Conservation (phyloP, 2,113 vertebrate genomes). For the Peromyscus leucopus region DNA sequence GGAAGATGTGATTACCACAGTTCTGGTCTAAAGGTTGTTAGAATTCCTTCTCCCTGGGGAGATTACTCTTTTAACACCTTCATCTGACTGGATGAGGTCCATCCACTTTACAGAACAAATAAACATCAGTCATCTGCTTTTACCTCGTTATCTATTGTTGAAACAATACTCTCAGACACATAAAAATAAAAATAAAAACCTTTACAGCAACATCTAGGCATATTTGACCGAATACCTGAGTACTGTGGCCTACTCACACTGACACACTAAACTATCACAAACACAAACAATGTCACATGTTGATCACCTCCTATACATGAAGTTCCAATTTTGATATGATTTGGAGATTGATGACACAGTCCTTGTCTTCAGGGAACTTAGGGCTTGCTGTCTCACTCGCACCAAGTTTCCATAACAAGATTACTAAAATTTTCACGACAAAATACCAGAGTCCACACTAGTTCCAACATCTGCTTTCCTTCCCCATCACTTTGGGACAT, state of each 20-base stretch:
- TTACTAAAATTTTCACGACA: constrained; percentile 29
- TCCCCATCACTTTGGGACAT: not conserved
- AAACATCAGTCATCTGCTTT: not conserved
- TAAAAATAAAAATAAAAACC: not conserved
- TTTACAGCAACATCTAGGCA: not conserved
- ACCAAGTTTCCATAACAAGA: constrained; percentile 29
- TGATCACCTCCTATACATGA: not conserved
- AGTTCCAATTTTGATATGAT: not conserved
- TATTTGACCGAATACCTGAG: not conserved
- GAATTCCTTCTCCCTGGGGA: not conserved
- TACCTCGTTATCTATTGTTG: not conserved
- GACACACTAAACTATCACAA: not conserved
- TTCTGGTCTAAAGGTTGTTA: not conserved
- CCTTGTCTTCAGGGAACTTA: constrained; percentile 19
- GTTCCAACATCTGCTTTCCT: not conserved
- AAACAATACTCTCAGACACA: not conserved
- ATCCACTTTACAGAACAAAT: not conserved
- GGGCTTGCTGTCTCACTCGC: not conserved
- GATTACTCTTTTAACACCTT: not conserved
- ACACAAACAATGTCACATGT: not conserved
- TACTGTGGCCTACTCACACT: not conserved
- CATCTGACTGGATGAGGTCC: not conserved
- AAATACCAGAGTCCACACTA: not conserved
- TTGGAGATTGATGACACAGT: not conserved
- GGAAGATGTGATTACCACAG: not conserved